These are phyloP conservation scores for Rhinogobius similis DNA, from an alignment of 2,113 vertebrate species.

Conservation along the genomic window DNA sequence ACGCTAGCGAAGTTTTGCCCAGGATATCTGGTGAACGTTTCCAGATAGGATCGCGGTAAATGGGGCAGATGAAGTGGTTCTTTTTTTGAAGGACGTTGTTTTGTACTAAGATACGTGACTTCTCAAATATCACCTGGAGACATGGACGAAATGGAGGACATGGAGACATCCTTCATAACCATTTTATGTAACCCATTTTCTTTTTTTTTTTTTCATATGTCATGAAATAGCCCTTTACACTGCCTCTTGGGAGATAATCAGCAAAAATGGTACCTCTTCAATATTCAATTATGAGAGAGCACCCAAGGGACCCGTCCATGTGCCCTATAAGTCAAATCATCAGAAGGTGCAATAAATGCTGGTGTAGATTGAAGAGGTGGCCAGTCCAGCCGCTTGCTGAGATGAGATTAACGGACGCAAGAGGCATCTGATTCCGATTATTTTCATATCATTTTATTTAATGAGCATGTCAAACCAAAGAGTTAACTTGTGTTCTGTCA, in stretches of 20 bases:
- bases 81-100: conserved; percentile 55
- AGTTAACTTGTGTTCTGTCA: conserved; percentile 53
- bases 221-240: conserved; percentile 23
- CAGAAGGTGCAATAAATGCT: conserved; percentile 70
- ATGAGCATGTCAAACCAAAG: conserved; percentile 79
- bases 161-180: conserved; percentile 27
- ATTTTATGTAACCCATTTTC: conserved; percentile 30
- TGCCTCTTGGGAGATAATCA: conserved; percentile 41
- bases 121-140: conserved; percentile 19
- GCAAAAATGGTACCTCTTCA: conserved; percentile 35
- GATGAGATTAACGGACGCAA: conserved; percentile 36
- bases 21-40: conserved; percentile 24
- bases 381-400: conserved; percentile 20
- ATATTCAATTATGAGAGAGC: conserved; percentile 33
- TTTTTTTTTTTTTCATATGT: conserved; percentile 37
- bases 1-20: conserved; percentile 61
- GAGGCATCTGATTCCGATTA: conserved; percentile 48
- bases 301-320: too few relatives aligned
- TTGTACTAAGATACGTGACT: conserved; percentile 42
- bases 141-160: conserved; percentile 17
- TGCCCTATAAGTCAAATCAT: conserved; percentile 39
- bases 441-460: conserved; percentile 36
- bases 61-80: conserved; percentile 58
- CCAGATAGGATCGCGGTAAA: conserved; percentile 45
- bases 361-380: conserved; percentile 22